phyloP scores from a whole-genome alignment of 2,113 vertebrate genomes.

The Corvus hawaiiensis region DNA sequence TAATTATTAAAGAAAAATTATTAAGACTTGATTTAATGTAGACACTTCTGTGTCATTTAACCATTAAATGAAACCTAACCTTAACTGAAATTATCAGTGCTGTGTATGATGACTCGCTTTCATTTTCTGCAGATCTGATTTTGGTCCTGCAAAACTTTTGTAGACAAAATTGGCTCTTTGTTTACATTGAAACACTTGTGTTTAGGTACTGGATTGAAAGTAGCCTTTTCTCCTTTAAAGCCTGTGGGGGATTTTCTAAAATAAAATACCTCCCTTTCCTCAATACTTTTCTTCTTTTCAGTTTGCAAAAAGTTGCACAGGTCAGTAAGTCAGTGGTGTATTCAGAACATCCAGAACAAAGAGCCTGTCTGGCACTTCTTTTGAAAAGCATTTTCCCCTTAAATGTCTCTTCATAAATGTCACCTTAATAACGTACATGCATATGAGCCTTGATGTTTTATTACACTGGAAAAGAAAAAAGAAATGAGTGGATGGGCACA shows the following conservation, averaged over 20 bases:
- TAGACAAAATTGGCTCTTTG: neutral
- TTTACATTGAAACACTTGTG: neutral
- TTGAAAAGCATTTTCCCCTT: neutral
- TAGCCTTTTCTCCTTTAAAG: neutral
- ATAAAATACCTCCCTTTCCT: neutral
- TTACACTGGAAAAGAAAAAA: neutral
- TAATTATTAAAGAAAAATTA: neutral
- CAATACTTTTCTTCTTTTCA: neutral
- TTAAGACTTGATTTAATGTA: neutral
- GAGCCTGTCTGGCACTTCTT: neutral
- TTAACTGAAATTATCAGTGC: neutral
- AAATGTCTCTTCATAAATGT: neutral
- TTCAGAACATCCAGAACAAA: neutral
- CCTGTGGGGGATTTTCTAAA: neutral
- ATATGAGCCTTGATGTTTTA: neutral
- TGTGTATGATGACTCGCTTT: neutral
- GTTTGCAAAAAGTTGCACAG: neutral
- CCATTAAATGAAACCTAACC: neutral
- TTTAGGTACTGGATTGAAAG: neutral
- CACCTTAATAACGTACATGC: conserved; percentile 24
- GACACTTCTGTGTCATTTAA: neutral
- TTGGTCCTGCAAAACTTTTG: neutral
- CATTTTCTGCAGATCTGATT: neutral
- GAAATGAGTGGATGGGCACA: neutral
- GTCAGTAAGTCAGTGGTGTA: neutral